Conservation (phyloP, 2,797 vertebrate genomes). For the Thripadectes ignobilis region DNA sequence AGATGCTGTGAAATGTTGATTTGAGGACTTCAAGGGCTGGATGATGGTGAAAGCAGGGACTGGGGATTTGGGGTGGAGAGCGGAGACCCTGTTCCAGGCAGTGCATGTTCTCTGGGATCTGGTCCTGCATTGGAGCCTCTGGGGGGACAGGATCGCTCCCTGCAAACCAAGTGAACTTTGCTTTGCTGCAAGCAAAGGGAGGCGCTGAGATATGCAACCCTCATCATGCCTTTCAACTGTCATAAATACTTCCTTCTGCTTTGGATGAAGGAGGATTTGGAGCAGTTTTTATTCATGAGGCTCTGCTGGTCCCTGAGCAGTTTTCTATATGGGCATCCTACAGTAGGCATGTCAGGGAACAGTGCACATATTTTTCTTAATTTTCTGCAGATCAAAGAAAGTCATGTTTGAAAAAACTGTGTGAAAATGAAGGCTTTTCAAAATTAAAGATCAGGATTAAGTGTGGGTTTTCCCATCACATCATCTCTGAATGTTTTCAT, state of each 20-base stretch:
- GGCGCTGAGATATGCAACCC: neutral
- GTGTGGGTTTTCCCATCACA: neutral
- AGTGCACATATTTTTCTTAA: neutral
- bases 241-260: neutral
- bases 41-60: neutral
- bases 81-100: neutral
- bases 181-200: neutral
- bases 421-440: constrained; percentile 15
- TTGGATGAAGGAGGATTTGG: neutral
- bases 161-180: neutral
- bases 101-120: accelerated
- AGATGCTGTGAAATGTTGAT: neutral
- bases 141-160: neutral
- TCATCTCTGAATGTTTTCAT: constrained; percentile 25
- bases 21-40: neutral
- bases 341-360: neutral
- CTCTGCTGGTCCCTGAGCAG: neutral
- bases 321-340: neutral
- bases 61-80: neutral
- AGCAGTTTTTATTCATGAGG: neutral
- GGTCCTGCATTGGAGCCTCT: accelerated
- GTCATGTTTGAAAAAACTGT: neutral
- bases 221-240: neutral
- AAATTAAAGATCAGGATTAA: constrained; percentile 6
- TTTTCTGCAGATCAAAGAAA: neutral